Evolutionary conservation across 2,797 vertebrate genomes (phyloP).

Genomic region (Thripadectes ignobilis): DNA sequence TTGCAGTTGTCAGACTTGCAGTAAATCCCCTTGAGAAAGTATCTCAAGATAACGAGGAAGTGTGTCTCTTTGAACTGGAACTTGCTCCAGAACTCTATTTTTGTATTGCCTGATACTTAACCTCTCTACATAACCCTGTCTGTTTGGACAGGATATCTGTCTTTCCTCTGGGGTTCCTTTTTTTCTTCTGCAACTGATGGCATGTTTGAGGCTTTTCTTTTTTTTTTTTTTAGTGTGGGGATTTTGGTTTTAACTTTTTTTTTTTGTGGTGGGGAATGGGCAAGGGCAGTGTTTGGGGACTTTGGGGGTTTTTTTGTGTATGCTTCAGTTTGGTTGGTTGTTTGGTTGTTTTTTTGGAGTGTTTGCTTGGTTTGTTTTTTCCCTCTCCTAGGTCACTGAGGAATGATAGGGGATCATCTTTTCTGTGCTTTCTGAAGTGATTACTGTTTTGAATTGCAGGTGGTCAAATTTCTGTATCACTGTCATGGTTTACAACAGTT

Average conservation of each 20-base stretch:
- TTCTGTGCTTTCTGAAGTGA: neutral
- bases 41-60: conserved; percentile 23
- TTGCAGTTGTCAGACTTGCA: conserved; percentile 40
- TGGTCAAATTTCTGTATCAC: neutral
- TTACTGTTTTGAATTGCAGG: neutral
- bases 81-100: conserved; percentile 43
- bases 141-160: neutral
- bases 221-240: neutral
- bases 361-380: neutral
- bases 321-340: neutral
- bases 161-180: neutral
- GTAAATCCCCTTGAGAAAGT: conserved; percentile 31
- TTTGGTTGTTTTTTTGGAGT: neutral
- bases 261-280: too few species aligned
- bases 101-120: neutral
- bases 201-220: neutral
- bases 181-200: neutral
- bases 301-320: fast-evolving
- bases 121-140: neutral
- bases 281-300: neutral
- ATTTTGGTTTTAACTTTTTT: neutral
- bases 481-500: neutral
- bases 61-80: conserved; percentile 26
- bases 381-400: neutral
- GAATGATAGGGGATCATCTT: neutral